Conservation (phyloP, 2,888 invertebrate genomes). For the Lingula anatina region DNA sequence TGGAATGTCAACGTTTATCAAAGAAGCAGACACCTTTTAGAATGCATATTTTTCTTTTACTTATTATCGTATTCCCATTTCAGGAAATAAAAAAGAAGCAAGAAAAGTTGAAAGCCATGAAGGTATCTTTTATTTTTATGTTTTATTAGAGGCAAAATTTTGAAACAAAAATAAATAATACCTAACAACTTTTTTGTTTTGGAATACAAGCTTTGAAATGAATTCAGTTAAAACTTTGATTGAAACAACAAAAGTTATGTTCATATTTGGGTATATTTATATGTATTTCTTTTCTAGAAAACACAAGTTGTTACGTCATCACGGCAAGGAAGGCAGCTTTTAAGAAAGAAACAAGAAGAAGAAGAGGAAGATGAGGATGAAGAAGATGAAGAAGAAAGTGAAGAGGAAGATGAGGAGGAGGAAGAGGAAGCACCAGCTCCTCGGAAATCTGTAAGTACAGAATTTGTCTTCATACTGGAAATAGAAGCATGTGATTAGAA, state of each 20-base stretch:
- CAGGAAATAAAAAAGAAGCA: constrained; percentile 47
- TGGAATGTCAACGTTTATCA: no score
- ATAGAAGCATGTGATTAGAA: no score
- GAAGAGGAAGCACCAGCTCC: constrained; percentile 10
- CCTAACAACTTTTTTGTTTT: not conserved
- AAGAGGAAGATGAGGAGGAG: constrained; percentile 15
- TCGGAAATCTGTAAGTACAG: no score
- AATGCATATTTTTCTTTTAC: no score
- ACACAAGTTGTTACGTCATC: constrained; percentile 28
- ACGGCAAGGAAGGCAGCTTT: constrained; percentile 22
- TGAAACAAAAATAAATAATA: not conserved
- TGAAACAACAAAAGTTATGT: not conserved
- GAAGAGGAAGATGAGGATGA: constrained; percentile 15
- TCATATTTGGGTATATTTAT: not conserved
- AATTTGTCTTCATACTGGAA: no score
- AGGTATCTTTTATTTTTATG: no score
- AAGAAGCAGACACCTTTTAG: no score
- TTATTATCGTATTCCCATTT: no score
- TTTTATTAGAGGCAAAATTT: no score
- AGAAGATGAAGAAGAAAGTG: constrained; percentile 16
- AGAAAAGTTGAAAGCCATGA: constrained; percentile 42
- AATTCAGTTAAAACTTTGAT: not conserved
- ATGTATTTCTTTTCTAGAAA: constrained; percentile 19
- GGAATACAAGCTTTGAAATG: not conserved
- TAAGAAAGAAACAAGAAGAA: constrained; percentile 21